Percentiles rank a stretch among this genome's conserved stretches.
Evolutionary conservation across 2,797 vertebrate species (phyloP).

Genomic region (Falco biarmicus): DNA sequence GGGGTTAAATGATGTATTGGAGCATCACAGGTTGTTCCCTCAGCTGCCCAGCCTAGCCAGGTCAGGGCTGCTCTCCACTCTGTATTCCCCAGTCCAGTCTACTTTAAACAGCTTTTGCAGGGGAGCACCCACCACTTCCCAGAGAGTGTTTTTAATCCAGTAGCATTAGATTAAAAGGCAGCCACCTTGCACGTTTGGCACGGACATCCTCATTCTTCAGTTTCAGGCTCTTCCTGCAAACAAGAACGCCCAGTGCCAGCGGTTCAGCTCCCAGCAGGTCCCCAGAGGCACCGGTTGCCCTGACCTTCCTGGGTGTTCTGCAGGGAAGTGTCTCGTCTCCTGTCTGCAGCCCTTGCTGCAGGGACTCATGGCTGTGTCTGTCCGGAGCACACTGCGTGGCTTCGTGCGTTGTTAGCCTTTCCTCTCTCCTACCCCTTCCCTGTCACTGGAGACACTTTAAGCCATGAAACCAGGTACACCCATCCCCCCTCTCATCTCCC

Average conservation of each 20-base stretch:
- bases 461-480: background rate
- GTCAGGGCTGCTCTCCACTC: background rate
- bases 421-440: background rate
- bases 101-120: background rate
- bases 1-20: background rate
- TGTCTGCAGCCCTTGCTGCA: background rate
- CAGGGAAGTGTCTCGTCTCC: background rate
- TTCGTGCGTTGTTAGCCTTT: background rate
- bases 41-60: background rate
- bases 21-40: background rate
- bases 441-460: background rate
- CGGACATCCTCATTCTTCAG: background rate
- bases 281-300: background rate
- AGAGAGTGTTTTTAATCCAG: background rate
- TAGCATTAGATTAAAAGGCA: background rate
- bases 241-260: background rate
- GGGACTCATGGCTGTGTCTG: background rate
- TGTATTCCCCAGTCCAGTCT: background rate
- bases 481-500: background rate
- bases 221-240: background rate
- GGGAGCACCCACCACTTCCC: background rate
- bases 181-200: background rate
- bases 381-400: fast-evolving
- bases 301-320: background rate
- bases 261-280: background rate